phyloP scores from a whole-genome alignment of 2,888 invertebrate species.

The Acleris sparsana region DNA sequence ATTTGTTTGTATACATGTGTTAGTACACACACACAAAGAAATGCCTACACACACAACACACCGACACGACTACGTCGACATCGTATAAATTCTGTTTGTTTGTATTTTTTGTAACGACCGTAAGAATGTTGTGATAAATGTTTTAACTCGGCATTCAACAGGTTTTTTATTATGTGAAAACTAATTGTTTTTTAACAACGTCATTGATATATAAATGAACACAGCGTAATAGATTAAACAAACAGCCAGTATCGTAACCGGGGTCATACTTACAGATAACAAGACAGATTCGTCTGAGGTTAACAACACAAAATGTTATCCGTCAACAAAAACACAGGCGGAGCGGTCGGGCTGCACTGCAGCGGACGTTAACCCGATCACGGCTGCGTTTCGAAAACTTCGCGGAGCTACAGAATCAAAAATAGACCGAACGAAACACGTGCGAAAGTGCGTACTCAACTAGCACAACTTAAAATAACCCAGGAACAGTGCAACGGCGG shows the following conservation, averaged over 20 bases:
- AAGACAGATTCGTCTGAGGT: conserved; percentile 67
- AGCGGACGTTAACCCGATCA: conserved; percentile 80
- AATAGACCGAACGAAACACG: conserved; percentile 77
- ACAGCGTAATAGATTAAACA: conserved; percentile 49
- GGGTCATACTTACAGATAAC: conserved; percentile 83
- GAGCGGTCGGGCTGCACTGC: conserved; percentile 73
- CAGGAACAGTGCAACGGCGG: conserved; percentile 56
- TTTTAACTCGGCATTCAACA: conserved; percentile 18
- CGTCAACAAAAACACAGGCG: conserved; percentile 80
- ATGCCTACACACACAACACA: conserved; percentile 29
- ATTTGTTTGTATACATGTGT: conserved; percentile 35
- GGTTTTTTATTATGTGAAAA: conserved; percentile 6
- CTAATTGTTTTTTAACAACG: conserved; percentile 11
- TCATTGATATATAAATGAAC: conserved; percentile 34
- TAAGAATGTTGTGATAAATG: conserved; percentile 23
- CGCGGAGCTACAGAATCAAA: conserved; percentile 80
- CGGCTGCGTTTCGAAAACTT: conserved; percentile 82
- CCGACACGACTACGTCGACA: conserved; percentile 23
- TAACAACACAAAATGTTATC: conserved; percentile 77
- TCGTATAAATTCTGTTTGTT: conserved; percentile 26
- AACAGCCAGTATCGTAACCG: conserved; percentile 73
- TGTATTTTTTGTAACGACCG: conserved; percentile 28
- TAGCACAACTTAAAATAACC: conserved; percentile 56
- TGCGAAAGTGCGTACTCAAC: conserved; percentile 58
- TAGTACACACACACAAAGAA: conserved; percentile 28